A percentile compares a stretch with the other conserved stretches of the same genome.
Evolutionary conservation across 2,113 vertebrate species (phyloP).

Genomic region (Laticauda colubrina): DNA sequence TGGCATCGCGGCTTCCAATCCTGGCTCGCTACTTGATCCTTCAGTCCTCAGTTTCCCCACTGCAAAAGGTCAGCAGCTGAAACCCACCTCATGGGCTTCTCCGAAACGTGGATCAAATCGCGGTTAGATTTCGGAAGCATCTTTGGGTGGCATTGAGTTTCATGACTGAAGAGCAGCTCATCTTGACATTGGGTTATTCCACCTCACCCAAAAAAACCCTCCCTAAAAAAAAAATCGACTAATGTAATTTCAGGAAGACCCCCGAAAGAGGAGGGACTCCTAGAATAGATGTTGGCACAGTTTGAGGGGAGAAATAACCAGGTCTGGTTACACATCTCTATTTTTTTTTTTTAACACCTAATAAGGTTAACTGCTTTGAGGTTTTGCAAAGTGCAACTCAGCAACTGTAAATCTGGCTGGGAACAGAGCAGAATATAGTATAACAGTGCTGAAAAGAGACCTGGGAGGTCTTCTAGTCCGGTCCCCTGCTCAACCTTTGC

Average conservation of each 20-base stretch:
- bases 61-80: not conserved
- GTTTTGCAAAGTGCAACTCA: constrained; percentile 34
- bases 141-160: too few species aligned
- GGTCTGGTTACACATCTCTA: constrained; percentile 49
- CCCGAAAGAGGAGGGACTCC: not conserved
- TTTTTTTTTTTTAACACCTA: constrained; percentile 36
- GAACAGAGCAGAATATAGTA: not conserved
- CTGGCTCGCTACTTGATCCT: not conserved
- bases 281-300: constrained; percentile 1
- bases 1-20: not conserved
- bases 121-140: not conserved
- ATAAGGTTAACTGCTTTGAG: constrained; percentile 40
- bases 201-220: not conserved
- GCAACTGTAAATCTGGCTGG: not conserved
- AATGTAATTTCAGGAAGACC: not conserved
- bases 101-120: not conserved
- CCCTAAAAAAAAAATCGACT: not conserved
- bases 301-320: constrained; percentile 15
- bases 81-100: not conserved
- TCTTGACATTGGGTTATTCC: not conserved
- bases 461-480: too few species aligned
- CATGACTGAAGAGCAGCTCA: not conserved
- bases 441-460: too few species aligned
- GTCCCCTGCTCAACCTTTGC: not conserved
- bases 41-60: not conserved